Conservation (phyloP, 2,888 invertebrate genomes). For the Corbicula japonica region DNA sequence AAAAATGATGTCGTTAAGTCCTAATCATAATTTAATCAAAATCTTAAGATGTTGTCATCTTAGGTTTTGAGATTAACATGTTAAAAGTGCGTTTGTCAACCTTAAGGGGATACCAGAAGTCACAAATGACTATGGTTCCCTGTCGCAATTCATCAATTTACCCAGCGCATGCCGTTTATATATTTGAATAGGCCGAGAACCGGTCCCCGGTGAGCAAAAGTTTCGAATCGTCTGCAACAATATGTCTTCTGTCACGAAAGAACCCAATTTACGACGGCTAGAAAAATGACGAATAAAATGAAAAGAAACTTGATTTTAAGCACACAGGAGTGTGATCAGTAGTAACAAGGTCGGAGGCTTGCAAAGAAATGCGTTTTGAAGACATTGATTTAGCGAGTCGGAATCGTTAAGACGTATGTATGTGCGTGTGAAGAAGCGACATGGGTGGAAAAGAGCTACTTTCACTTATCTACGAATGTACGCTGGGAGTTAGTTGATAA, state of each 20-base stretch:
- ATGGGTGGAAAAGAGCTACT: constrained; percentile 35
- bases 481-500: constrained; percentile 11
- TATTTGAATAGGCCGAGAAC: constrained; percentile 63
- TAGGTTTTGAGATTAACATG: constrained; percentile 51
- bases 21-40: no score
- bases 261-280: constrained; percentile 58
- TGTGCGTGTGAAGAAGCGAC: constrained; percentile 50
- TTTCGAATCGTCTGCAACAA: constrained; percentile 48
- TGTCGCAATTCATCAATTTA: constrained; percentile 62
- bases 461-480: constrained; percentile 30
- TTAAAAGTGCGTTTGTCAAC: constrained; percentile 28
- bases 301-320: constrained; percentile 74
- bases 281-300: constrained; percentile 68
- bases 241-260: constrained; percentile 65
- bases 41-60: constrained; percentile 52
- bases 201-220: constrained; percentile 58
- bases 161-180: constrained; percentile 57
- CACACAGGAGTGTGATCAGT: constrained; percentile 66
- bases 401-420: constrained; percentile 50
- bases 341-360: constrained; percentile 54
- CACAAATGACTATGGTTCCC: constrained; percentile 51
- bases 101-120: constrained; percentile 43
- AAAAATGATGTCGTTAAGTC: no score
- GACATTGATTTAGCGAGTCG: constrained; percentile 68
- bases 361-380: constrained; percentile 58